These are phyloP conservation scores for Sarcoramphus papa DNA, from an alignment of 2,797 vertebrate genomes.

Conservation along the genomic window DNA sequence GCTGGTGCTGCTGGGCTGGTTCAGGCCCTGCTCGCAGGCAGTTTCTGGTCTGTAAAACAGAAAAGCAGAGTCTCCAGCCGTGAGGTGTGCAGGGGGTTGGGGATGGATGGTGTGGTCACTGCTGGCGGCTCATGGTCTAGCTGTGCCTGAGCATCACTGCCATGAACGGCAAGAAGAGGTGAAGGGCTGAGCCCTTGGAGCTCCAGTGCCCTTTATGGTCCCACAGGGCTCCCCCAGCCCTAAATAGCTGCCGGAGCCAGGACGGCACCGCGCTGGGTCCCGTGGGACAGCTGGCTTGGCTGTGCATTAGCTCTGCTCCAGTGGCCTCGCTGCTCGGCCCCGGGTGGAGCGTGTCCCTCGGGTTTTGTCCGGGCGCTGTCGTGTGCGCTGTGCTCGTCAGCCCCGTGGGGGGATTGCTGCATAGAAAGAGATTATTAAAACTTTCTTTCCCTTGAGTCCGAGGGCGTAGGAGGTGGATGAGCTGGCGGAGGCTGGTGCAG, in stretches of 20 bases:
- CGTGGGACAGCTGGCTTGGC: background rate
- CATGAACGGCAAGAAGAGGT: background rate
- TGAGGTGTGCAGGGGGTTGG: background rate
- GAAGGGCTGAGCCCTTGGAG: background rate
- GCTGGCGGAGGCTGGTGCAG: background rate
- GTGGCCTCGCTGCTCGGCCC: background rate
- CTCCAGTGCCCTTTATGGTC: background rate
- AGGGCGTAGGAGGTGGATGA: background rate
- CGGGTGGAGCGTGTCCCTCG: accelerated
- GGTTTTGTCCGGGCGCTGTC: accelerated
- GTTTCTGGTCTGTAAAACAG: background rate
- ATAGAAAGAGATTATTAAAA: accelerated
- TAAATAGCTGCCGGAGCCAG: background rate
- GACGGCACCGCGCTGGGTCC: background rate
- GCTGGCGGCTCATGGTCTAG: accelerated
- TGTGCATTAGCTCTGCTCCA: background rate
- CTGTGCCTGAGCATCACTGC: background rate
- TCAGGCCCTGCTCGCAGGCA: background rate
- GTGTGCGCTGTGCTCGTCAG: accelerated
- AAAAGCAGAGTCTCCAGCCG: background rate
- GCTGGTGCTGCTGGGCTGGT: background rate
- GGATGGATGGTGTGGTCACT: background rate
- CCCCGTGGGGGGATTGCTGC: background rate
- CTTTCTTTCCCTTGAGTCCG: no score
- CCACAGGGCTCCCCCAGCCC: background rate